These are phyloP conservation scores for Porites lutea DNA, from an alignment of 64 coral and sea anemone species.

Conservation along the genomic window DNA sequence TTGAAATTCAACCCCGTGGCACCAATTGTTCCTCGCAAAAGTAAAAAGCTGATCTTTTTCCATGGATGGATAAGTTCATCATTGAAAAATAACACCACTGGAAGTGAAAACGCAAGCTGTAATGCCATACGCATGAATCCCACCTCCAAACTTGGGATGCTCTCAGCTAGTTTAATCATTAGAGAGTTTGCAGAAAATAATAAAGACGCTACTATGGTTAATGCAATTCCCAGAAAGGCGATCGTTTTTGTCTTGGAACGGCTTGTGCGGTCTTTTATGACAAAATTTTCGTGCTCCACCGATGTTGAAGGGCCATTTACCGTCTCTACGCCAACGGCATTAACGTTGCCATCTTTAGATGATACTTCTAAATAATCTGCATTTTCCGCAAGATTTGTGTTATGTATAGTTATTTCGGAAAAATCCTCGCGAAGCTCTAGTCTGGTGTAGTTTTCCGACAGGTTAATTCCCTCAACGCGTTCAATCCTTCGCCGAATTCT, in stretches of 20 bases:
- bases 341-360: not conserved
- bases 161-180: conserved; percentile 38
- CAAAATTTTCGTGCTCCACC: not conserved
- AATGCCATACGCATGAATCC: not conserved
- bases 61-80: conserved; percentile 5
- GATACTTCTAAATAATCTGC: not conserved
- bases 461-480: not conserved
- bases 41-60: not conserved
- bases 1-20: not conserved
- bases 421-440: not conserved
- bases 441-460: not conserved
- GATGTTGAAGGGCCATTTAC: not conserved
- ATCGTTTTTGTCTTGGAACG: not conserved
- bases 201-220: conserved; percentile 14
- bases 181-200: not conserved
- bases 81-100: conserved; percentile 14
- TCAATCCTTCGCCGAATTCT: not conserved
- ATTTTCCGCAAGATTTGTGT: not conserved
- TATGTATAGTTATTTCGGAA: not conserved
- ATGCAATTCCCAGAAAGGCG: conserved; percentile 3
- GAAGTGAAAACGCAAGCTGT: conserved; percentile 6
- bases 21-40: conserved; percentile 18
- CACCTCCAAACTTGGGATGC: conserved; percentile 45
- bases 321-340: not conserved
- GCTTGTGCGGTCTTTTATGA: not conserved